Evolutionary conservation across 2,113 vertebrate genomes (phyloP).

Genomic region (Genyomyrus donnyi): DNA sequence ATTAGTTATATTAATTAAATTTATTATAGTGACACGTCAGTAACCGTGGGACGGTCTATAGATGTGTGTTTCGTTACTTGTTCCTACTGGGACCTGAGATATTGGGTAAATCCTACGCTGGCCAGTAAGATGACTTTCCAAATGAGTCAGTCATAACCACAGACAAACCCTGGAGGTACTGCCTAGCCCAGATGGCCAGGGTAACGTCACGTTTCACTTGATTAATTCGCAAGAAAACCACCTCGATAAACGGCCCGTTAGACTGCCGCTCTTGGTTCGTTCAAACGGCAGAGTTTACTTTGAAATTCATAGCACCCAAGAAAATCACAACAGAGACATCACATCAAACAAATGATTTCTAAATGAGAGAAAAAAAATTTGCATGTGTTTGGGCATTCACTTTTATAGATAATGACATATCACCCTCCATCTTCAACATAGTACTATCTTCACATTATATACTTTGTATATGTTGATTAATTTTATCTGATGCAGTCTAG

Average conservation of each 20-base stretch:
- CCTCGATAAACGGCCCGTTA: neutral
- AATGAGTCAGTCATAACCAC: slow-evolving; percentile 7
- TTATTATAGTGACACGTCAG: neutral
- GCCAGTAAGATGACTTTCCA: neutral
- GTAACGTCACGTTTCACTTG: neutral
- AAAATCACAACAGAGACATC: neutral
- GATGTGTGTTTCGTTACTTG: neutral
- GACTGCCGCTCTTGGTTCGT: neutral
- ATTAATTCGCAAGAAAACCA: neutral
- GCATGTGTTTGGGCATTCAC: neutral
- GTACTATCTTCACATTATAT: neutral
- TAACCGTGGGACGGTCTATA: neutral
- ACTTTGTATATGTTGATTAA: neutral
- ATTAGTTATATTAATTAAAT: neutral
- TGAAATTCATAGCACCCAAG: neutral
- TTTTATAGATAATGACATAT: neutral
- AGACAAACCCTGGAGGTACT: neutral
- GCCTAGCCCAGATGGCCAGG: neutral
- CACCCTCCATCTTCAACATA: neutral
- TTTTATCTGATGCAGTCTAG: neutral
- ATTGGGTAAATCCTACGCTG: neutral
- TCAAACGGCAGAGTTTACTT: neutral
- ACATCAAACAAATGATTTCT: neutral
- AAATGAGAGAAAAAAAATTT: neutral
- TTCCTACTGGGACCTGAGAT: neutral